These are phyloP conservation scores for Pocillopora meandrina DNA, from an alignment of 92 coral and sea anemone genomes.

Conservation along the genomic window DNA sequence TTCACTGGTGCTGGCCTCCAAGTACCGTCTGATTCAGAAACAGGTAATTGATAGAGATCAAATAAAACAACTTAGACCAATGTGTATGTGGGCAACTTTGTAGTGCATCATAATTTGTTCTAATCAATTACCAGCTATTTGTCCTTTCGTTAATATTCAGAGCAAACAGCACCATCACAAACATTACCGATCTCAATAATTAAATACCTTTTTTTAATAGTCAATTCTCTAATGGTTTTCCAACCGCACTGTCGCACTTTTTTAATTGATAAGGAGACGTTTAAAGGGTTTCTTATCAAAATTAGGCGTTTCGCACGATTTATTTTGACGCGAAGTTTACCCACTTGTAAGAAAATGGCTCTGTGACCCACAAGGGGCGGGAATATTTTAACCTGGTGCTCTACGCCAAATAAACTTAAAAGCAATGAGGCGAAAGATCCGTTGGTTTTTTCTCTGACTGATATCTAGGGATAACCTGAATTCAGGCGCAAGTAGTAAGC, in stretches of 20 bases:
- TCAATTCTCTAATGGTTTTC: not conserved
- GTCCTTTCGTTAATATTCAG: slow-evolving; percentile 17
- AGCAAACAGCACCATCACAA: slow-evolving; percentile 28
- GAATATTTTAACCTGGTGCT: slow-evolving; percentile 28
- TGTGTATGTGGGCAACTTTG: not conserved
- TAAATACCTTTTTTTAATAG: not conserved
- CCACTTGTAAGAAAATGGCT: slow-evolving; percentile 34
- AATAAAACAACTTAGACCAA: not conserved
- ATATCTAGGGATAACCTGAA: slow-evolving; percentile 4
- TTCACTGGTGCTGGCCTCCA: not conserved
- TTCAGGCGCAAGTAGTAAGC: not conserved
- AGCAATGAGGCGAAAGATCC: not conserved
- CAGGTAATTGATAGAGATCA: slow-evolving; percentile 1
- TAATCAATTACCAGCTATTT: slow-evolving; percentile 34
- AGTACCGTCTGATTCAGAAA: not conserved
- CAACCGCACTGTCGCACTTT: not conserved
- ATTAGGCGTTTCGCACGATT: slow-evolving; percentile 12
- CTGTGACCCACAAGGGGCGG: slow-evolving; percentile 41
- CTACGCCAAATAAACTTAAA: not conserved
- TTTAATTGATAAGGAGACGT: not conserved
- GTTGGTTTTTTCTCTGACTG: not conserved
- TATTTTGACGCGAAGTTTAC: slow-evolving; percentile 25
- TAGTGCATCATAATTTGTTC: not conserved
- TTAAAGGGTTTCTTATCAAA: not conserved
- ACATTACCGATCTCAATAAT: not conserved